Evolutionary conservation across 2,113 vertebrate genomes (phyloP), one percentile per base, ranked within the genome.

Genomic region (Nothoprocta pentlandii): DNA sequence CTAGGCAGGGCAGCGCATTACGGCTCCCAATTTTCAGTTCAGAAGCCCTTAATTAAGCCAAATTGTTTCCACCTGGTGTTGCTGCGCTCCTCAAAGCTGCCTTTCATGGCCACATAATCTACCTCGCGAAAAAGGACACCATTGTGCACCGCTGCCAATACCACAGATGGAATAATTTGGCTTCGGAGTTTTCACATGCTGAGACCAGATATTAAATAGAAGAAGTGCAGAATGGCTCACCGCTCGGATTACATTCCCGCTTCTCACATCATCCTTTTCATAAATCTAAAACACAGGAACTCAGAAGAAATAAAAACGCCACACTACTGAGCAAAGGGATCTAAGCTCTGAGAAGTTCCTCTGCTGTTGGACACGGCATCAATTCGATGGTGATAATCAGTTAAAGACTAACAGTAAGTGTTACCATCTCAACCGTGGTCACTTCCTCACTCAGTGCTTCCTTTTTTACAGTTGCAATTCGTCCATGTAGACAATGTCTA

Each of bases 201-300:
- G 97, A 94, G 97, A 95, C 90, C 87, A 92, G 85, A 94, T 96
- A 97, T 97, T 93, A 97, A 96, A 87, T 92, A 94, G 93, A 93
- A 95, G 92, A 93, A 95, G 85, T 82, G 85, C 1, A 0, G 79
- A 96, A 84, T 49, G 80, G 90, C 75, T 85, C 51, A 79, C 93
- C 58, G 74, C 91, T 96, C 94, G 20, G 94, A 92, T 97, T 96
- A 91, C 93, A 94, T 84, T 93, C 93, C 96, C 70, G 9, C 94
- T 96, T 94, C 94, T 95, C 96, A 94, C 93, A 96, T 94, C 87
- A 97, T 91, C 90, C 83, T 96, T 94, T 95, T 93, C 94, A 78
- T 96, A 96, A 97, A 97, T 97, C 85, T 94, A 87, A 97, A 95
- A 93, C 93, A 94, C 80, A 81, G 69, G 82, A 86, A 94, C 96